These are phyloP conservation scores for Chondrosia reniformis DNA, from an alignment of 37 sponge, comb jelly and placozoan genomes.

Conservation along the genomic window DNA sequence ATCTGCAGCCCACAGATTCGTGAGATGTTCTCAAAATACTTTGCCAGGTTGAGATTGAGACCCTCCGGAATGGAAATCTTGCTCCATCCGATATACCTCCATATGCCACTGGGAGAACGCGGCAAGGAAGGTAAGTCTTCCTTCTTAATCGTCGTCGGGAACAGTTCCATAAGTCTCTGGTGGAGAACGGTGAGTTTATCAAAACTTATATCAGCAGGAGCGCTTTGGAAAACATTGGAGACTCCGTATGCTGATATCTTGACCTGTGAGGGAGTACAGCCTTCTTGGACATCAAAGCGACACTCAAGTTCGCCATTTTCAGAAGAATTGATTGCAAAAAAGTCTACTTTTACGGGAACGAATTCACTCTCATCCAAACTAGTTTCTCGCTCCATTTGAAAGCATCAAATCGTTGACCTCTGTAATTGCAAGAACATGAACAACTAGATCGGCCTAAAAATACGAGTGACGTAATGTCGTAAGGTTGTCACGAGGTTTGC, in stretches of 20 bases:
- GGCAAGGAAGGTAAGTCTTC: constrained; percentile 6
- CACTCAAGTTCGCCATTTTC: background rate
- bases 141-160: background rate
- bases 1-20: constrained; percentile 12
- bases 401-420: too few relatives aligned
- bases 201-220: constrained; percentile 12
- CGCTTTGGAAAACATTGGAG: background rate
- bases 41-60: constrained; percentile 11
- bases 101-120: constrained; percentile 20
- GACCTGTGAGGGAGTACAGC: background rate
- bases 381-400: constrained; percentile 2
- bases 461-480: too few relatives aligned
- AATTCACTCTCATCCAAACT: constrained; percentile 17
- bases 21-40: constrained; percentile 15
- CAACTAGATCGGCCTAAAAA: too few relatives aligned
- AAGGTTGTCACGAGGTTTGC: too few relatives aligned
- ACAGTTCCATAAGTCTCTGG: constrained; percentile 38
- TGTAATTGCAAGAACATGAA: too few relatives aligned
- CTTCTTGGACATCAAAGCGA: background rate
- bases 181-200: constrained; percentile 34
- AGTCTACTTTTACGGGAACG: constrained; percentile 17
- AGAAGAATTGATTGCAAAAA: background rate
- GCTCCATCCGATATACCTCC: constrained; percentile 28
- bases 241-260: background rate
- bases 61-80: constrained; percentile 14